Percentiles rank a stretch among this genome's conserved stretches.
phyloP scores from a whole-genome alignment of 2,113 vertebrate genomes.

The Pycnonotus jocosus region DNA sequence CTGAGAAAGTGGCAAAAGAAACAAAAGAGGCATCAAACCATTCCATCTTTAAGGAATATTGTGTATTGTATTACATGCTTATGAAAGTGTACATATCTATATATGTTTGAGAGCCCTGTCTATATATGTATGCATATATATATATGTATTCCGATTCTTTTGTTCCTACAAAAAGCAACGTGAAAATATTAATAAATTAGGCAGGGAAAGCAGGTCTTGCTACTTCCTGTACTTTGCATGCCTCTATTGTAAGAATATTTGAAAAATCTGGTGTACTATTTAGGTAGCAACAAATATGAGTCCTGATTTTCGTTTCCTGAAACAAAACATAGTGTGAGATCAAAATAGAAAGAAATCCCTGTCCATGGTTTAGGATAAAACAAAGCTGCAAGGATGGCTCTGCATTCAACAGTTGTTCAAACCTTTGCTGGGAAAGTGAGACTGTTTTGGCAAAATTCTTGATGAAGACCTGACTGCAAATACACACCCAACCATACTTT shows the following conservation, averaged over 20 bases:
- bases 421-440: background rate
- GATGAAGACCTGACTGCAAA: background rate
- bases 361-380: background rate
- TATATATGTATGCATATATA: background rate
- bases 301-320: background rate
- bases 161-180: background rate
- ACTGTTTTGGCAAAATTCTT: background rate
- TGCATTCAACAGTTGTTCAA: background rate
- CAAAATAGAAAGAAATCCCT: background rate
- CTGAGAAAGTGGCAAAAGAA: conserved; percentile 50
- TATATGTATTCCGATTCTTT: background rate
- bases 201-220: conserved; percentile 17
- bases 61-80: background rate
- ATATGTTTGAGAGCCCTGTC: background rate
- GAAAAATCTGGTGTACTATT: background rate
- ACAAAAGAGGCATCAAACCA: conserved; percentile 41
- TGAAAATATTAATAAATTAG: conserved; percentile 3
- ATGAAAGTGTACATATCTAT: background rate
- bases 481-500: background rate
- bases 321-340: background rate
- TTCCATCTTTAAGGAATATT: background rate
- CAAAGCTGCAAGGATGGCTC: background rate
- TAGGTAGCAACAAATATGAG: background rate
- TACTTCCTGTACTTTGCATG: background rate
- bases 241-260: background rate